phyloP scores from a whole-genome alignment of 2,797 vertebrate species.

The Nannoperca obscura region DNA sequence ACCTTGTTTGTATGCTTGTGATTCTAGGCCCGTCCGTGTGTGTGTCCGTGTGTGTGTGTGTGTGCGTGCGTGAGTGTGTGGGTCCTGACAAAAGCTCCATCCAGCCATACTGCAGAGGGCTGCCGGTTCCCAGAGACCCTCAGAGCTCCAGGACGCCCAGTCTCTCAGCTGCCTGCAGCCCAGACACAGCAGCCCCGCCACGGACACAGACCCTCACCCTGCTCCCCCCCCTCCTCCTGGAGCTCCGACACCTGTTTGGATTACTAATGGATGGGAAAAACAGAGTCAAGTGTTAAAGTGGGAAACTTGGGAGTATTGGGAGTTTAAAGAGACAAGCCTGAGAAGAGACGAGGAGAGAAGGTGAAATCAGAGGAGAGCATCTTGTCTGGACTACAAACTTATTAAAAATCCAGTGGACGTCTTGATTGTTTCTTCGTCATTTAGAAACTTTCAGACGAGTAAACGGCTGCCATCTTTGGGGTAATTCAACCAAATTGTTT shows the following conservation, averaged over 20 bases:
- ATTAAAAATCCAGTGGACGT: background rate
- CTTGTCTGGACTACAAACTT: slow-evolving; percentile 27
- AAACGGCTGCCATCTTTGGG: background rate
- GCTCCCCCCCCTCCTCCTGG: slow-evolving; percentile 29
- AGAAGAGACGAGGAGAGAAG: slow-evolving; percentile 9
- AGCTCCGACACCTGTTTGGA: slow-evolving; percentile 37
- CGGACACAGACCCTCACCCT: slow-evolving; percentile 18
- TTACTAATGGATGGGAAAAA: slow-evolving; percentile 28
- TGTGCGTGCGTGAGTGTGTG: slow-evolving; percentile 44
- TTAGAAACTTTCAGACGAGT: background rate
- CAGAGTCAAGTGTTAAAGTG: slow-evolving; percentile 13
- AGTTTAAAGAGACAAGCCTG: slow-evolving; percentile 16
- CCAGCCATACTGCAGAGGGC: slow-evolving; percentile 78
- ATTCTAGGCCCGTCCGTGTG: slow-evolving; percentile 35
- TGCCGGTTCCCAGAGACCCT: slow-evolving; percentile 77
- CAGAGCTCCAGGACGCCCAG: slow-evolving; percentile 69
- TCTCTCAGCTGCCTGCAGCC: slow-evolving; percentile 52
- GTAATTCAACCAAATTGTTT: background rate
- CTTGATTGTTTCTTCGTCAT: background rate
- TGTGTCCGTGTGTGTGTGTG: slow-evolving; percentile 32
- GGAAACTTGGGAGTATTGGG: background rate
- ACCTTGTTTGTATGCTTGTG: slow-evolving; percentile 65
- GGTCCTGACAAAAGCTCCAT: slow-evolving; percentile 76
- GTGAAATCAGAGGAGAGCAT: background rate
- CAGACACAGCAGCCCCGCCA: slow-evolving; percentile 52